These are phyloP conservation scores for Cylindroiulus punctatus DNA, from an alignment of 2,888 invertebrate genomes.

Conservation along the genomic window DNA sequence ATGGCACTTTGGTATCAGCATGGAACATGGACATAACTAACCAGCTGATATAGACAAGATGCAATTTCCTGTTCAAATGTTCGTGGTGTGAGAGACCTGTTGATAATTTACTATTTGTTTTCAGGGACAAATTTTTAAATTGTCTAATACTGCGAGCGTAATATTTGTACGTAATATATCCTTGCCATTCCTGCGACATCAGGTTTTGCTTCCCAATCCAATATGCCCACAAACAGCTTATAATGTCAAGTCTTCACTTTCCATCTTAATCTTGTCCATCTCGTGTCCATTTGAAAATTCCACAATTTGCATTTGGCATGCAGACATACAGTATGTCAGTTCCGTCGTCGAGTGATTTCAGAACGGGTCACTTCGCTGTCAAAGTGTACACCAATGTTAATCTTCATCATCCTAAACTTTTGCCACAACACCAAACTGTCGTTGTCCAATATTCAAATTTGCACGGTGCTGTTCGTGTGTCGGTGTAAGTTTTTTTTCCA, in stretches of 20 bases:
- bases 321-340: background rate
- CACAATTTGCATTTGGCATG: background rate
- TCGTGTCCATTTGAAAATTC: background rate
- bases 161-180: too few species aligned
- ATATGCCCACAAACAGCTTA: background rate
- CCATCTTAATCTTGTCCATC: background rate
- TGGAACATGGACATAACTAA: too few species aligned
- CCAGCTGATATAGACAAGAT: too few species aligned
- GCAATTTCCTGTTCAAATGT: too few species aligned
- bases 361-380: background rate
- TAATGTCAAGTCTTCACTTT: background rate
- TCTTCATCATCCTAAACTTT: background rate
- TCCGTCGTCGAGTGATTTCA: background rate
- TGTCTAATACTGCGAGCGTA: too few species aligned
- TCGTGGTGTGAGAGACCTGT: too few species aligned
- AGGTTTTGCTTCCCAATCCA: background rate
- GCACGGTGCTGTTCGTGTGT: background rate
- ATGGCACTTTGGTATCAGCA: too few species aligned
- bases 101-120: too few species aligned
- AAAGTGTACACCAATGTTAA: background rate
- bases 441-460: constrained; percentile 25
- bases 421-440: background rate
- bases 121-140: too few species aligned
- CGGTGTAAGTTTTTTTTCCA: background rate
- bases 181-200: background rate